Evolutionary conservation across 2,797 vertebrate species (phyloP).

Genomic region (Halcyon chelicuti): DNA sequence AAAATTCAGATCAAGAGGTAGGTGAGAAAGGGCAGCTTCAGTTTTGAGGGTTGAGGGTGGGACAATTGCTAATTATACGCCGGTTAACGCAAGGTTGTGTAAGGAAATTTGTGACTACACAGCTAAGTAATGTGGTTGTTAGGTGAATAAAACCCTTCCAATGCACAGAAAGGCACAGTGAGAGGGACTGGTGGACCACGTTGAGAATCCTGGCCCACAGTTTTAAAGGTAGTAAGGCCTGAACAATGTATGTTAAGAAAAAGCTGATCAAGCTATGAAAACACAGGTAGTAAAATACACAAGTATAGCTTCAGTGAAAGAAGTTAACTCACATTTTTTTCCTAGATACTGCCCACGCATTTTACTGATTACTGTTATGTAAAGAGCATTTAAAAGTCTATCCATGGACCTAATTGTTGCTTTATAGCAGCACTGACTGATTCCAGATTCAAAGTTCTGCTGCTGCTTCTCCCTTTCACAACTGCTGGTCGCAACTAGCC

Average conservation of each 20-base stretch:
- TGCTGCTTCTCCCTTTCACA: not conserved
- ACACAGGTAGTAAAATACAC: not conserved
- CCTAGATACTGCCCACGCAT: not conserved
- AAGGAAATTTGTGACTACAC: not conserved
- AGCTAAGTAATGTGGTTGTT: not conserved
- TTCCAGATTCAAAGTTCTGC: not conserved
- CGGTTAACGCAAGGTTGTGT: not conserved
- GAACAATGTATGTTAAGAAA: not conserved
- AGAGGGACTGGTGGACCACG: not conserved
- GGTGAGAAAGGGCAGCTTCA: not conserved
- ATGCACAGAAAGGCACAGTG: not conserved
- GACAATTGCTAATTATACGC: not conserved
- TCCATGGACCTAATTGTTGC: not conserved
- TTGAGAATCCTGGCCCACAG: not conserved
- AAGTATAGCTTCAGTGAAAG: not conserved
- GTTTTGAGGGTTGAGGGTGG: not conserved
- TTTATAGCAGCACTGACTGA: not conserved
- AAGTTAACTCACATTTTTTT: not conserved
- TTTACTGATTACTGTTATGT: rapidly evolving
- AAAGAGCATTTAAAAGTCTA: not conserved
- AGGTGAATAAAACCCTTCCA: not conserved
- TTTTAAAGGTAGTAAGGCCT: not conserved
- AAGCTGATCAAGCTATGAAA: not conserved
- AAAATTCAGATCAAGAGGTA: not conserved
- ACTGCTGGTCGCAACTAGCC: not conserved